Conservation (phyloP, 2,797 vertebrate species). For the Eulemur rubriventer region DNA sequence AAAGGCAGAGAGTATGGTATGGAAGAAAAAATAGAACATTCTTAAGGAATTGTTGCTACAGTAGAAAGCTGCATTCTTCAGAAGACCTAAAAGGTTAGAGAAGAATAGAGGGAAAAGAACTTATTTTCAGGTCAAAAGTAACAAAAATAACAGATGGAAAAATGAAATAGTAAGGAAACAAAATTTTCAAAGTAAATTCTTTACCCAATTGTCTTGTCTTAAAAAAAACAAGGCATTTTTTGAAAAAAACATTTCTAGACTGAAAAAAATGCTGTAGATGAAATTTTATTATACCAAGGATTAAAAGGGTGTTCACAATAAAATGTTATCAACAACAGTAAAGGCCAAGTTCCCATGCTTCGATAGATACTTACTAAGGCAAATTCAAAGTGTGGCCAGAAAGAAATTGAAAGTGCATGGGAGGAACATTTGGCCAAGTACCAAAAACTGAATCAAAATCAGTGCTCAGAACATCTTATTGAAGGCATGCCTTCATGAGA, state of each 20-base stretch:
- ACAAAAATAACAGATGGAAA: not conserved
- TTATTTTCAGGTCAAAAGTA: conserved; percentile 3
- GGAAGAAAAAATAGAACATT: not conserved
- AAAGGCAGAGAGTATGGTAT: not conserved
- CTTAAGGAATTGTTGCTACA: not conserved
- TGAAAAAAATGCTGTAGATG: not conserved
- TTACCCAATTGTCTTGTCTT: not conserved
- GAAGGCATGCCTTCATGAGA: not conserved
- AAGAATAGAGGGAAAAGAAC: not conserved
- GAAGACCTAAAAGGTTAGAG: not conserved
- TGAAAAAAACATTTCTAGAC: conserved; percentile 22
- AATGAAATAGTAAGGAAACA: not conserved
- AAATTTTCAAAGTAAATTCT: not conserved
- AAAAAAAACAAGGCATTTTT: not conserved
- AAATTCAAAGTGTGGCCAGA: not conserved
- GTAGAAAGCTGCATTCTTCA: not conserved
- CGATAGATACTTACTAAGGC: not conserved
- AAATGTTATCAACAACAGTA: not conserved
- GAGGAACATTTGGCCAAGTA: not conserved
- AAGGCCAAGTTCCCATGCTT: conserved; percentile 33
- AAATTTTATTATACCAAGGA: not conserved
- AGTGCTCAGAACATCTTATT: not conserved
- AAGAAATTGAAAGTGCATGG: not conserved
- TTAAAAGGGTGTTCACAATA: conserved; percentile 27
- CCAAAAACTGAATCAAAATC: conserved; percentile 37